Evolutionary conservation across 2,888 invertebrate species (phyloP), one percentile per base, ranked within the genome.

Genomic region (Drosophila peninsularis): DNA sequence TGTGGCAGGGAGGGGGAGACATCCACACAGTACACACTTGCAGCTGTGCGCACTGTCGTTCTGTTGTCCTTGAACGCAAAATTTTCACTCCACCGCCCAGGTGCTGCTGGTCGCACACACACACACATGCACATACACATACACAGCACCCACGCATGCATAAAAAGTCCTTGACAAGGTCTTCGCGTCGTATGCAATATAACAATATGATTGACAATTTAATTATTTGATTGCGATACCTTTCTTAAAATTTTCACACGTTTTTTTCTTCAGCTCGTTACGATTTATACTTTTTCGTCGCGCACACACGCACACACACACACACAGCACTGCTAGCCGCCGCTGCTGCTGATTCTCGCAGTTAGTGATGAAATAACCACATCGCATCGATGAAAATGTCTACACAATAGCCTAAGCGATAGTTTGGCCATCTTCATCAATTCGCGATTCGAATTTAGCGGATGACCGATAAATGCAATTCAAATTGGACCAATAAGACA

Each of bases 41-140:
- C 76, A 77, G 79, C 76, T 70, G 87, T 61, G 62, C 55, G 57
- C 68, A 87, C 67, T 69, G 70, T 55, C 68, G 85, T 62, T 62
- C 42, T 62, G 65, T 75, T 90, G 90, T 90, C 90, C 90, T 90
- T 90, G 90, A 90, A 90, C 82, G 80, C 73, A 85, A 83, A 84
- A 86, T 89, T 85, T 84, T 79, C 78, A 83, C 83, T 82, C 73
- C 66, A 62, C 76, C 75, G 76, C 79, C 81, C 80, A 78, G 76
- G 80, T 76, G 80, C 80, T 84, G 58, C 77, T 79, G 68, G 65
- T 82, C 78, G 60, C 72, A 80, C 24, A 54, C 13, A 36, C 39
- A 50, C 39, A 57, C 44, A 50, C 14, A 19, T 52, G 49, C 53
- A 49, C 9, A n/a, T 11, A 32, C 55, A 49, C 45, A 53, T 32